Evolutionary conservation across 2,113 vertebrate species (phyloP), one percentile per base, ranked within the genome.

Genomic region (Nothobranchius kuhntae): DNA sequence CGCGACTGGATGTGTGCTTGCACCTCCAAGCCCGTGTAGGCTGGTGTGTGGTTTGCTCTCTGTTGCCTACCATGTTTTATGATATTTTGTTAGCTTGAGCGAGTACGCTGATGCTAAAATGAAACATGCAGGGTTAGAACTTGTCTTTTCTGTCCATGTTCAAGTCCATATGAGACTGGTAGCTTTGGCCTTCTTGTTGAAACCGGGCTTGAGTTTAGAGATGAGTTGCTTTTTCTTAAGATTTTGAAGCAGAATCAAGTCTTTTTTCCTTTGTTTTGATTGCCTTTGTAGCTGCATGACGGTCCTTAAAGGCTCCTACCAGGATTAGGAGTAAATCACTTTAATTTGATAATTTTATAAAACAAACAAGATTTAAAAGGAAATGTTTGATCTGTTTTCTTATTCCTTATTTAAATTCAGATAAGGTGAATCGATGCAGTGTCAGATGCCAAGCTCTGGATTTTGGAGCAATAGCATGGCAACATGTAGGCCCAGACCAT

Each of bases 71-170:
- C 79, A 70, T 74, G 66, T 80, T 73, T 63, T 61, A 65, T 50
- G 59, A 62, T 70, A 67, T 85, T 85, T 77, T 85, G 68, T 87
- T 85, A 78, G 65, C 71, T 78, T 61, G 57, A 79, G 81, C 68
- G 73, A 75, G 80, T 59, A 62, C 68, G 64, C 75, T 60, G 67
- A 67, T 72, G 66, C 65, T 81, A 17, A 76, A 80, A 76, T 54
- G 46, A 60, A 35, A 53, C 15, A 55, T 65, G 55, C 55, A 70
- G 60, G 46, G 69, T 71, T 82, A 30, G 53, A 68, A 50, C 53
- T 55, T 61, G 71, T 77, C 26, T 55, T 47, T 75, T 56, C 42
- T 50, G 44, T 63, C 73, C 61, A 46, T 59, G 36, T 74, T 71
- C 46, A 77, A 65, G 77, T 81, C 53, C 26, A 52, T 40, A 26